Evolutionary conservation across 2,888 invertebrate genomes (phyloP).

Genomic region (Oxyteleia sp.): DNA sequence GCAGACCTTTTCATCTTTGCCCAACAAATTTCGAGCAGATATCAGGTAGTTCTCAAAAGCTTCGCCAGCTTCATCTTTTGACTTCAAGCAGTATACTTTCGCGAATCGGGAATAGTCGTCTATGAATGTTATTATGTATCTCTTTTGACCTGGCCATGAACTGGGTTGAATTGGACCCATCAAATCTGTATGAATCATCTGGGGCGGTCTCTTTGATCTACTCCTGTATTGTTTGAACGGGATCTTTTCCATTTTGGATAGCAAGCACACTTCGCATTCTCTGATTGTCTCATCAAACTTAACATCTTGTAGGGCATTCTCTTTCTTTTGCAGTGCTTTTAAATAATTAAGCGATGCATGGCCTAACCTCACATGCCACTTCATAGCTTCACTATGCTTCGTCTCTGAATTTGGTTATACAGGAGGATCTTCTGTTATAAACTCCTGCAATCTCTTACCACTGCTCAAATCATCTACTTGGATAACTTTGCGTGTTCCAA

Average conservation of each 20-base stretch:
- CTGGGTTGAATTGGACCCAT: slow-evolving; percentile 74
- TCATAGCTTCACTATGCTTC: slow-evolving; percentile 49
- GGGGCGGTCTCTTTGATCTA: slow-evolving; percentile 56
- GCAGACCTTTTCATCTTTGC: slow-evolving; percentile 72
- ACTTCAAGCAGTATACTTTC: slow-evolving; percentile 67
- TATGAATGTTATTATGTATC: slow-evolving; percentile 65
- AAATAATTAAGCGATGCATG: slow-evolving; percentile 74
- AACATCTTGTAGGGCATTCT: slow-evolving; percentile 64
- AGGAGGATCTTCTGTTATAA: slow-evolving; percentile 12
- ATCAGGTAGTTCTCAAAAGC: slow-evolving; percentile 73
- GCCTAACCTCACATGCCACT: slow-evolving; percentile 61
- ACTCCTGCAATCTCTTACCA: slow-evolving; percentile 22
- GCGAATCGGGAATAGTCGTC: slow-evolving; percentile 74
- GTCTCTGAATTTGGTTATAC: slow-evolving; percentile 18
- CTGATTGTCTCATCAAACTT: slow-evolving; percentile 75
- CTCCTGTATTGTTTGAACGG: slow-evolving; percentile 63
- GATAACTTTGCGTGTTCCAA: slow-evolving; percentile 21
- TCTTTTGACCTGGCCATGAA: slow-evolving; percentile 62
- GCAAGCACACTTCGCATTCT: slow-evolving; percentile 72
- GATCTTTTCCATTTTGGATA: slow-evolving; percentile 71
- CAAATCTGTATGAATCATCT: slow-evolving; percentile 70
- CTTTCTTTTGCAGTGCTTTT: slow-evolving; percentile 73
- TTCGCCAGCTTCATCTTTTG: slow-evolving; percentile 74
- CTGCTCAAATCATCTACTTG: slow-evolving; percentile 37
- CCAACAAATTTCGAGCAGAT: slow-evolving; percentile 72